Base-by-base conservation (phyloP, 2,888 invertebrate species). In the Scaptomyza reducta region DNA sequence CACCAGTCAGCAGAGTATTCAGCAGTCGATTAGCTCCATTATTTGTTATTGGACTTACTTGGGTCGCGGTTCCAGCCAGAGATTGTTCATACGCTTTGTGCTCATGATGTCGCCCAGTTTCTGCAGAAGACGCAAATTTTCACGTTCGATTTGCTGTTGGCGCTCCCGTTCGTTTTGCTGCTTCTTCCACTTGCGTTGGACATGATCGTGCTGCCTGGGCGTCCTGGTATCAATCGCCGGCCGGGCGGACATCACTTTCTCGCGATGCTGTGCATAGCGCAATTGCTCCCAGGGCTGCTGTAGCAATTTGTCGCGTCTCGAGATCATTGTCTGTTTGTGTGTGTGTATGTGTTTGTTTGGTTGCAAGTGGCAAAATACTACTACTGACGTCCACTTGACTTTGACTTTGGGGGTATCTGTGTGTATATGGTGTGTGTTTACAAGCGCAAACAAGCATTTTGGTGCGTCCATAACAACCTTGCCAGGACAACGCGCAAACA, bases 201-300 rank as follows among this genome's bases (percentile, higher is more conserved):
- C 95, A 90, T 96, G 96, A 11, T 93, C 93, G 77, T 95, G 93
- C 44, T 92, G 87, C 0, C 93, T 87, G 9, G 96, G 95, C n/a
- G 94, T 91, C 42, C 93, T 91, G 74, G 93, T 93, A 92, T 96
- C 95, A 57, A 96, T 94, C 6, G 94, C 94, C 6, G 96, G 94
- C 59, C 94, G 90, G 1, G 95, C 95, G 18, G 93, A 93, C 70
- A 92, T 90, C 3, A 96, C 94, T 92, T 96, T 96, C 71, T 93
- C 92, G 57, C 95, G 92, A 87, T 96, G 96, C 81, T 95, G 94
- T 77, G 94, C 93, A 90, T 94, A 96, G 67, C 94, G 92, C 73
- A 95, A 92, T 49, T 94, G 93, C 84, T 95, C 94, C 95, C 95
- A 96, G 0, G 96, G 96, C 73, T 94, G 93, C 57, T 94, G 93